These are phyloP conservation scores for Drosophila mayaguana DNA, from an alignment of 2,888 invertebrate species.

Conservation along the genomic window DNA sequence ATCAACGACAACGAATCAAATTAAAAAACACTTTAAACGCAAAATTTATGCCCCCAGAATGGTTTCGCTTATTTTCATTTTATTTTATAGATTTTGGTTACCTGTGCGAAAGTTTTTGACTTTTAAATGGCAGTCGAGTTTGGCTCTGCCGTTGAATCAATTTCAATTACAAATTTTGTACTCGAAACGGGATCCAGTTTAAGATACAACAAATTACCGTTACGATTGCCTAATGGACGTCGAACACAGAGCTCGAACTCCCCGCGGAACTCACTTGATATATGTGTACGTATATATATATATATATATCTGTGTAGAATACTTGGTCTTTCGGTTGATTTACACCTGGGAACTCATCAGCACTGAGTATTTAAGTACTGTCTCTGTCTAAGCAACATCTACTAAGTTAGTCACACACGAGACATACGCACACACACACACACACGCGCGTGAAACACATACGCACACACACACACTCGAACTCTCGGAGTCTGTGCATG, in stretches of 20 bases:
- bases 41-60: constrained; percentile 35
- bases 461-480: constrained; percentile 1
- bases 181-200: constrained; percentile 32
- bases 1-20: constrained; percentile 45
- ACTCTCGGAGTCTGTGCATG: constrained; percentile 47
- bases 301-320: neutral
- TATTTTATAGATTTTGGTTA: constrained; percentile 34
- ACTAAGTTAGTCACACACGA: constrained; percentile 53
- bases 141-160: constrained; percentile 42
- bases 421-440: constrained; percentile 1
- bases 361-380: constrained; percentile 32
- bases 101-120: constrained; percentile 64
- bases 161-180: constrained; percentile 78
- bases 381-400: constrained; percentile 38
- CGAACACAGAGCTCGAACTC: constrained; percentile 5
- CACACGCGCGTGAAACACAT: constrained; percentile 4
- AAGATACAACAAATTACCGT: constrained; percentile 39
- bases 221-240: constrained; percentile 29
- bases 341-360: constrained; percentile 36
- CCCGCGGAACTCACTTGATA: constrained; percentile 13
- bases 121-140: constrained; percentile 56
- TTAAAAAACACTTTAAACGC: constrained; percentile 35
- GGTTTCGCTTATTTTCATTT: constrained; percentile 14
- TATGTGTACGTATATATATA: neutral
- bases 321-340: constrained; percentile 32